Evolutionary conservation across 1,140 invertebrate species (phyloP), one percentile per base, ranked within the genome.

Genomic region (Cydia strobilella): DNA sequence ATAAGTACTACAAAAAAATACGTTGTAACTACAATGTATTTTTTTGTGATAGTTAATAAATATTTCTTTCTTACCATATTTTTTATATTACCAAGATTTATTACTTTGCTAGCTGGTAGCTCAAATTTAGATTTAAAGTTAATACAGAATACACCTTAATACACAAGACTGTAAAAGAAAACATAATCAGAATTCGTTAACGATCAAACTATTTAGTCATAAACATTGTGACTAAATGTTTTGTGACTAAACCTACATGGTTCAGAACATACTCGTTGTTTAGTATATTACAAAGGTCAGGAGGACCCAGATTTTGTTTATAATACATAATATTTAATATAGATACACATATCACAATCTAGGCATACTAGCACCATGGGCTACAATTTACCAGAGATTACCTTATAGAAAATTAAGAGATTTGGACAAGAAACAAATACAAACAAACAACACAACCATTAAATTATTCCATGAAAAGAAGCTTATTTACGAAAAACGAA

Each of bases 381-480:
- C 31, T 35, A 35, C 35, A 39, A 39, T 39, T 39, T 39, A 39
- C 35, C 35, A 39, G 35, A 39, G 7, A 0, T 39, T 42, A 9
- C 13, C 42, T 2, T 45, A 15, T 13, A 42, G 27, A 69, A 35
- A 18, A 35, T 31, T 10, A 39, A 39, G 31, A 35, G 9, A 35
- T 20, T 18, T 35, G 0, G n/a, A 35, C n/a, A 39, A 69, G 31
- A 10, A 69, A 69, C 65, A 69, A 69, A 69, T 39, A 39, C 31
- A 69, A 69, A 69, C 18, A 78, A 78, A 72, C 74, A 74, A 79
- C 63, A 54, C 66, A 76, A 74, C 45, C 65, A 74, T 45, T 13
- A 76, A 75, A 25, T 69, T 65, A 75, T 59, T 54, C 74, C 76
- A 80, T 74, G 80, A 74, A 82, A 80, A 81, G 74, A 65, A 69